A percentile compares a stretch with the other conserved stretches of the same genome.
phyloP scores from a whole-genome alignment of 2,888 invertebrate species.

The Nomada flava region DNA sequence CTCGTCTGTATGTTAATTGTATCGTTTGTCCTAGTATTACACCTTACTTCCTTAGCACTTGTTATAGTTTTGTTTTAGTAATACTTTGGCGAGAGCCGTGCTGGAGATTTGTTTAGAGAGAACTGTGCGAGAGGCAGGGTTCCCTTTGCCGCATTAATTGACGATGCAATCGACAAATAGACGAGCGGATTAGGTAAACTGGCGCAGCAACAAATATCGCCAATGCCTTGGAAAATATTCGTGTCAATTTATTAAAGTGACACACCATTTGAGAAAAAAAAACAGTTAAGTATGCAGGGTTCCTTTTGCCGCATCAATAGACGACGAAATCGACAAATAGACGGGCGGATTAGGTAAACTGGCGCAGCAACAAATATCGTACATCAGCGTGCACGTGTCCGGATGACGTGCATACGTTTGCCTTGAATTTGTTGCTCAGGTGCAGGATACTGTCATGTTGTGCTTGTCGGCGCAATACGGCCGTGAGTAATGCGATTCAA shows the following conservation, averaged over 20 bases:
- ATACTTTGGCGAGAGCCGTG: too few relatives aligned
- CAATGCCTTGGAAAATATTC: too few relatives aligned
- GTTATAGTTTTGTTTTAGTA: too few relatives aligned
- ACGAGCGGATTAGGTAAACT: constrained; percentile 28
- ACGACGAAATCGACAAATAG: constrained; percentile 28
- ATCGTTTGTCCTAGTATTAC: too few relatives aligned
- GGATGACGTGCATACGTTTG: constrained; percentile 10
- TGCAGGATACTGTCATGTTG: constrained; percentile 32
- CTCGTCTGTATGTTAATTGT: too few relatives aligned
- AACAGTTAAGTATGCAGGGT: not conserved
- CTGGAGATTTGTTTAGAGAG: too few relatives aligned
- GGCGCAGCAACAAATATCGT: constrained; percentile 28
- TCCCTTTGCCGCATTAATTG: constrained; percentile 10
- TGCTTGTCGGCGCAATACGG: constrained; percentile 30
- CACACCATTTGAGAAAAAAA: not conserved
- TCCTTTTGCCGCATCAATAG: constrained; percentile 3
- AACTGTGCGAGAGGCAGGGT: too few relatives aligned
- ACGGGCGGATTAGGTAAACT: constrained; percentile 27
- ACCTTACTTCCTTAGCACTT: too few relatives aligned
- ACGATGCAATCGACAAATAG: constrained; percentile 29
- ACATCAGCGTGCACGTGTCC: constrained; percentile 31
- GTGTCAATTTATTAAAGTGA: too few relatives aligned
- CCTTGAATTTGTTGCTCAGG: constrained; percentile 54
- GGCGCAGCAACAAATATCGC: constrained; percentile 28
- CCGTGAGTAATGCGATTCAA: constrained; percentile 51